These are phyloP conservation scores for Noctua pronuba DNA, from an alignment of 2,888 invertebrate genomes.

Conservation along the genomic window DNA sequence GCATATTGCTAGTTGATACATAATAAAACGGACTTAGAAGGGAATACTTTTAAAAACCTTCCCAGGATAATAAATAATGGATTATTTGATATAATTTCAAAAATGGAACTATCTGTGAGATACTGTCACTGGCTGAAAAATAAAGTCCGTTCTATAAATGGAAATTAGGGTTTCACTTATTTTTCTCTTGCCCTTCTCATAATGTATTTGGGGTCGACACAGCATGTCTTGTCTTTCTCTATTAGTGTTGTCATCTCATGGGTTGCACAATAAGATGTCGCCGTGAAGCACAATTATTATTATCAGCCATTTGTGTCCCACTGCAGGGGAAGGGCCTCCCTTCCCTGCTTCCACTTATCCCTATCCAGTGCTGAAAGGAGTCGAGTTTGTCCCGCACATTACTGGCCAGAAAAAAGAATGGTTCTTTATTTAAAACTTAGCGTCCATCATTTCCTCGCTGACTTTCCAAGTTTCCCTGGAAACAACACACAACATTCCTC, in stretches of 20 bases:
- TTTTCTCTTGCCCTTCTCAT: fast-evolving
- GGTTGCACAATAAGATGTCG: too few relatives aligned
- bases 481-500: constrained; percentile 38
- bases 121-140: neutral
- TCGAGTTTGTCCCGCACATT: too few relatives aligned
- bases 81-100: neutral
- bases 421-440: neutral
- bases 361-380: too few relatives aligned
- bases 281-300: too few relatives aligned
- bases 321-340: too few relatives aligned
- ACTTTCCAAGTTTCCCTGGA: neutral
- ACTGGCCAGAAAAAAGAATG: neutral
- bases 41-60: neutral
- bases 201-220: neutral
- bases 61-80: neutral
- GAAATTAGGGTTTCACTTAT: too few relatives aligned
- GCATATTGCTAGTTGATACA: constrained; percentile 4
- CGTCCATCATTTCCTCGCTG: constrained; percentile 16
- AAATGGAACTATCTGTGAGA: neutral
- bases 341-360: too few relatives aligned
- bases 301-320: too few relatives aligned
- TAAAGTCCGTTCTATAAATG: too few relatives aligned
- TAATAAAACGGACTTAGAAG: constrained; percentile 1
- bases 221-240: neutral
- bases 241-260: neutral